phyloP scores from a whole-genome alignment of 2,797 vertebrate genomes.

The Denticeps clupeoides region DNA sequence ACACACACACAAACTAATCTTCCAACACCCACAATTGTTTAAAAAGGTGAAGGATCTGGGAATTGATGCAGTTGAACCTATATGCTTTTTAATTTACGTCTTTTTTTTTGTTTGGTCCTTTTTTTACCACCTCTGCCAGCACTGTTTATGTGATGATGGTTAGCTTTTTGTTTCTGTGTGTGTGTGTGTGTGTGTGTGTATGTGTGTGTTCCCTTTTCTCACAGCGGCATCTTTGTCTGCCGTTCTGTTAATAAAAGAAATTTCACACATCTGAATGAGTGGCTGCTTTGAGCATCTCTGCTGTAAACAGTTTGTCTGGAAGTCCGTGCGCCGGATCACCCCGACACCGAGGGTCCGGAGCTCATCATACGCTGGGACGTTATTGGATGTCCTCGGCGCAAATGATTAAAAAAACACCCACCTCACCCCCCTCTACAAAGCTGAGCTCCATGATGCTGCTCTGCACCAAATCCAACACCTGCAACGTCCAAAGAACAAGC shows the following conservation, averaged over 20 bases:
- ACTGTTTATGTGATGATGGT: conserved; percentile 35
- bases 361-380: neutral
- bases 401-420: neutral
- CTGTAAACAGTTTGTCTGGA: neutral
- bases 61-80: conserved; percentile 35
- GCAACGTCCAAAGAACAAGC: no score
- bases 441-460: no score
- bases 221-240: conserved; percentile 34
- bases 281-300: neutral
- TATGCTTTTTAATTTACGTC: conserved; percentile 40
- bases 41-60: no score
- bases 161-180: conserved; percentile 29
- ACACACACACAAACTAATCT: no score
- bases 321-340: neutral
- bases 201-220: conserved; percentile 26
- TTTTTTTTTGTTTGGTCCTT: conserved; percentile 20
- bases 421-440: neutral
- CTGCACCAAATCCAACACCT: no score
- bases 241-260: conserved; percentile 38
- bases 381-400: neutral
- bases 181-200: no score
- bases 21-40: no score
- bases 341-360: neutral
- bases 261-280: conserved; percentile 42
- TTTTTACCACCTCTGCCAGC: conserved; percentile 30